These are phyloP conservation scores for Caenorhabditis panamensis DNA, from an alignment of 2,888 invertebrate species.

Conservation along the genomic window DNA sequence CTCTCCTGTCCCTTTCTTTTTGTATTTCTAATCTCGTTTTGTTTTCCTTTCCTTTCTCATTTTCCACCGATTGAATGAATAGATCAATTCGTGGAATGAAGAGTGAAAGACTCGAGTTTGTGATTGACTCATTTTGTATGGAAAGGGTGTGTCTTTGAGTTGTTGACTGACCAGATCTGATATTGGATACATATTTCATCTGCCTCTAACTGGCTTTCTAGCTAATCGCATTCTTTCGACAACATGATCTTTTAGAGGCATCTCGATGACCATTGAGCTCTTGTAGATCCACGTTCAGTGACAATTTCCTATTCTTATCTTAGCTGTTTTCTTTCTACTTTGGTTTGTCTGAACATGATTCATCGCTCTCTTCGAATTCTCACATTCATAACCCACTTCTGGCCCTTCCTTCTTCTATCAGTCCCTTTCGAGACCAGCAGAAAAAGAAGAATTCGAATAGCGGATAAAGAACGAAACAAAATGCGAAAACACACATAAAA, in stretches of 20 bases:
- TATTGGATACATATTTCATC: not conserved
- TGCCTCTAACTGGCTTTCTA: not conserved
- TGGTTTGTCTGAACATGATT: too few species aligned
- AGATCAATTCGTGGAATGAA: not conserved
- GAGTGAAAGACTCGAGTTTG: not conserved
- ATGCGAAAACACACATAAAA: constrained; percentile 13
- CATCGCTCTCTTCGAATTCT: too few species aligned
- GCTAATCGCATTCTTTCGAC: not conserved
- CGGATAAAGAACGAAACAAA: not conserved
- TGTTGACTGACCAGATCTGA: not conserved
- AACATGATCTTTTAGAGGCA: too few species aligned
- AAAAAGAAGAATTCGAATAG: not conserved
- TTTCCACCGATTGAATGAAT: too few species aligned
- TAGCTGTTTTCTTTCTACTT: too few species aligned
- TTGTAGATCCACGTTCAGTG: too few species aligned
- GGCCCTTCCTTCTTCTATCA: not conserved
- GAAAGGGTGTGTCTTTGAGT: not conserved
- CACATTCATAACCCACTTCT: not conserved
- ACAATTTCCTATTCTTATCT: too few species aligned
- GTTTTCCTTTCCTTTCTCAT: too few species aligned
- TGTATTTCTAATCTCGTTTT: not conserved
- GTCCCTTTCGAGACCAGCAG: not conserved
- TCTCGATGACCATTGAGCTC: too few species aligned
- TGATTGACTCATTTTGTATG: not conserved
- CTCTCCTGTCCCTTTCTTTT: not conserved